Evolutionary conservation across 2,797 vertebrate species (phyloP).

Genomic region (Hypotaenidia philippensis): DNA sequence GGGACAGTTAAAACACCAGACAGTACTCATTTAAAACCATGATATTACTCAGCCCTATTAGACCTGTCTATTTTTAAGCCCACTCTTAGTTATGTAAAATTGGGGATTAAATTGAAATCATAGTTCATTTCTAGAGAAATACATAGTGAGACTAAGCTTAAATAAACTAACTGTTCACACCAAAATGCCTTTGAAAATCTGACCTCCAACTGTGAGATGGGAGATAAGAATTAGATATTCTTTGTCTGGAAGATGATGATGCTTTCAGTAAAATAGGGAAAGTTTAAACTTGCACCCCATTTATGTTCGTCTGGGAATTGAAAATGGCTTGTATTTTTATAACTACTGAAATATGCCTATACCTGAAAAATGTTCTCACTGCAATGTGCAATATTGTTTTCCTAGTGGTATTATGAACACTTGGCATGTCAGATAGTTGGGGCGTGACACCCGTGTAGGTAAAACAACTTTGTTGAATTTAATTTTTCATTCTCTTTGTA

Average conservation of each 20-base stretch:
- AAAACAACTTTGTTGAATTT: not conserved
- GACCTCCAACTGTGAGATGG: not conserved
- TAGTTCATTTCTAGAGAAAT: not conserved
- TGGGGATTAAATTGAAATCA: not conserved
- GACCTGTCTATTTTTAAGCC: not conserved
- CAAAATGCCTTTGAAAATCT: conserved; percentile 19
- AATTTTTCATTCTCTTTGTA: not conserved
- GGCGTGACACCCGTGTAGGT: not conserved
- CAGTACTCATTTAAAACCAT: not conserved
- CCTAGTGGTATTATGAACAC: not conserved
- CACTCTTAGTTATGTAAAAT: not conserved
- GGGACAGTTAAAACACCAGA: not conserved
- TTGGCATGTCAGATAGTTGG: not conserved
- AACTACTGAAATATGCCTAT: not conserved
- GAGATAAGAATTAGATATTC: not conserved
- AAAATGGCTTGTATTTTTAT: not conserved
- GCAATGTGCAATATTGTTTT: not conserved
- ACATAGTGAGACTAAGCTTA: not conserved
- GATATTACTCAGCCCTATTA: not conserved
- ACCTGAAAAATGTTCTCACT: not conserved
- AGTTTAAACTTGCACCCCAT: not conserved
- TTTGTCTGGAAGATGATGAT: not conserved
- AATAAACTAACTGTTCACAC: not conserved
- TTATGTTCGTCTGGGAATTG: not conserved
- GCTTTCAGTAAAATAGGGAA: not conserved